phyloP scores from a whole-genome alignment of 1,140 invertebrate species.

The Diorhabda elongata region DNA sequence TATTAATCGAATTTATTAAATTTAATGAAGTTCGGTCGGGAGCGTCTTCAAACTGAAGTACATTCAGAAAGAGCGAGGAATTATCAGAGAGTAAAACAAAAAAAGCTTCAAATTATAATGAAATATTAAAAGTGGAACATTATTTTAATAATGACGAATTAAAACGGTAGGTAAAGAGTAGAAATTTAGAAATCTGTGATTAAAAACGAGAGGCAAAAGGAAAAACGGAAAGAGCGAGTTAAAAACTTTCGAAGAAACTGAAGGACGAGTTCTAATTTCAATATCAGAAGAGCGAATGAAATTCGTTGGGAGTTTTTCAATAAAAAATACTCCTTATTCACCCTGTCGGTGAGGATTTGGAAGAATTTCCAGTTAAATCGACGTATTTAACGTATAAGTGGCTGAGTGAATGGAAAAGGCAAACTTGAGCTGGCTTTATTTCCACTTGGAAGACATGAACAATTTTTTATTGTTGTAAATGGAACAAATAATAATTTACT shows the following conservation, averaged over 20 bases:
- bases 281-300: neutral
- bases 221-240: conserved; percentile 22
- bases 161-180: conserved; percentile 40
- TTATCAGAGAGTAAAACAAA: conserved; percentile 20
- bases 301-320: neutral
- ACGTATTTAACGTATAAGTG: no score
- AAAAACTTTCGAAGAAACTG: conserved; percentile 37
- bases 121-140: conserved; percentile 47
- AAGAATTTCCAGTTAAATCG: no score
- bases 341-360: no score
- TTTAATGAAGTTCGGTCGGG: conserved; percentile 14
- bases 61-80: conserved; percentile 19
- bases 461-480: no score
- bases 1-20: conserved; percentile 1
- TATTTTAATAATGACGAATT: conserved; percentile 48
- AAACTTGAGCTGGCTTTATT: no score
- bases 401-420: no score
- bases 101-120: conserved; percentile 37
- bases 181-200: conserved; percentile 33
- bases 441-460: no score
- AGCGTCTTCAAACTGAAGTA: conserved; percentile 8
- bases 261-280: conserved; percentile 18
- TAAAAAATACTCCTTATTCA: no score
- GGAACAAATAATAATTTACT: no score
- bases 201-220: conserved; percentile 31